Evolutionary conservation across 2,797 vertebrate genomes (phyloP), one percentile per base, ranked within the genome.

Genomic region (Heliangelus exortis): DNA sequence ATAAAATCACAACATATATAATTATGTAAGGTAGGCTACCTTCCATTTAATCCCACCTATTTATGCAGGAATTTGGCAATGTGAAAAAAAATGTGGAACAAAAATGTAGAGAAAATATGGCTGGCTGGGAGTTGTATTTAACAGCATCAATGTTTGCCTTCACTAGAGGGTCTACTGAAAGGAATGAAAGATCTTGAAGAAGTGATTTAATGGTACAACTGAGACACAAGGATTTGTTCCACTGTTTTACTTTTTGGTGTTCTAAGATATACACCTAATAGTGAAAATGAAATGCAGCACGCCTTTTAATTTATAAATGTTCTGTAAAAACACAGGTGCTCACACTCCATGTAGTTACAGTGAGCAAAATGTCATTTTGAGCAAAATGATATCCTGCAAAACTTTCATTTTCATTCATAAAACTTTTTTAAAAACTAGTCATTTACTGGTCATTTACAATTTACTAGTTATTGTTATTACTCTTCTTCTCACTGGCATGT

Each of bases 1-100:
- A 98, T 98, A 98, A 98, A 98, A 98, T 98, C 98, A 97, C 98
- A 98, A 98, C 98, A 96, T 96, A 84, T 97, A 98, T 98, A 98
- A 98, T 99, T 98, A 98, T 97, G 98, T 98, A 98, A 98, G 98
- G 98, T 98, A 97, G 97, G 97, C 96, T 94, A 95, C 98, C 98
- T 98, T 93, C 72, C 98, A 98, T 98, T 99, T 98, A 98, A 98
- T 98, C 98, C 98, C 97, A 97, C 97, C 97, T 98, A 98, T 98
- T 98, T 98, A 98, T 98, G 97, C 98, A 98, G 98, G 87, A 91
- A 95, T 96, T 96, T 96, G 95, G 94, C 87, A 91, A 50, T 79
- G 78, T 16, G 45, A 87, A 63, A 75, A 81, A 84, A 86, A 88
- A 3, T 0, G 5, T 65, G 39, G 53, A 55, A 31, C 67, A 77